Evolutionary conservation across 1,140 invertebrate genomes (phyloP).

Genomic region (Drosophila ohnishii): DNA sequence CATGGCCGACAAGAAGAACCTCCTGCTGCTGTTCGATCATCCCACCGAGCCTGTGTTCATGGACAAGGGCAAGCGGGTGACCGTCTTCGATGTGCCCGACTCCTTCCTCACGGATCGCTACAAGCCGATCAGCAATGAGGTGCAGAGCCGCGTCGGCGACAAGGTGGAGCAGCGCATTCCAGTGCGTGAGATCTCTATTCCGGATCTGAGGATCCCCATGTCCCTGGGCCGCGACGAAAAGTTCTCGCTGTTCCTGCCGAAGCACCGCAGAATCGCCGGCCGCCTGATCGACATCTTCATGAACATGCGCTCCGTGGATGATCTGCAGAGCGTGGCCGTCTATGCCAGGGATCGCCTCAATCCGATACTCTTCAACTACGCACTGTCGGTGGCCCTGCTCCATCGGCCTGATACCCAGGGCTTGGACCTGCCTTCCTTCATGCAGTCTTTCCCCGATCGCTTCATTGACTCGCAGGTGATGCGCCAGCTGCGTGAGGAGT

Average conservation of each 20-base stretch:
- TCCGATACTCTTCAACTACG: conserved; percentile 91
- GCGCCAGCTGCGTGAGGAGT: conserved; percentile 87
- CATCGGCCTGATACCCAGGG: conserved; percentile 90
- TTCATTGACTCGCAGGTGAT: conserved; percentile 90
- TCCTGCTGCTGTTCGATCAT: conserved; percentile 88
- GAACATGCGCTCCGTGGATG: conserved; percentile 88
- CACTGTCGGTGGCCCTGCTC: conserved; percentile 88
- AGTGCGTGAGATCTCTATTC: conserved; percentile 87
- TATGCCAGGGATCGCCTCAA: conserved; percentile 90
- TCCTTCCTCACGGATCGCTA: conserved; percentile 87
- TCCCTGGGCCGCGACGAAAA: conserved; percentile 87
- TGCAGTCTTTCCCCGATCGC: conserved; percentile 90
- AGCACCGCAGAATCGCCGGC: conserved; percentile 87
- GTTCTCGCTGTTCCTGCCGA: conserved; percentile 90
- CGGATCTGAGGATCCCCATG: conserved; percentile 87
- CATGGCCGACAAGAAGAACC: conserved; percentile 83
- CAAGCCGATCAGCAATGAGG: conserved; percentile 84
- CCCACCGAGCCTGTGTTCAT: conserved; percentile 90
- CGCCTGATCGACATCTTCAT: conserved; percentile 89
- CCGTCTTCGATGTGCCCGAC: conserved; percentile 87
- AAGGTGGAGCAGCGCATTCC: conserved; percentile 85
- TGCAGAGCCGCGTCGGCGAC: conserved; percentile 85
- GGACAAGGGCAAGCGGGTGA: conserved; percentile 86
- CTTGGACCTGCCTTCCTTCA: conserved; percentile 87
- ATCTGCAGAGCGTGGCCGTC: conserved; percentile 87